phyloP scores from a whole-genome alignment of 2,888 invertebrate genomes.

The Parnassius orleans region DNA sequence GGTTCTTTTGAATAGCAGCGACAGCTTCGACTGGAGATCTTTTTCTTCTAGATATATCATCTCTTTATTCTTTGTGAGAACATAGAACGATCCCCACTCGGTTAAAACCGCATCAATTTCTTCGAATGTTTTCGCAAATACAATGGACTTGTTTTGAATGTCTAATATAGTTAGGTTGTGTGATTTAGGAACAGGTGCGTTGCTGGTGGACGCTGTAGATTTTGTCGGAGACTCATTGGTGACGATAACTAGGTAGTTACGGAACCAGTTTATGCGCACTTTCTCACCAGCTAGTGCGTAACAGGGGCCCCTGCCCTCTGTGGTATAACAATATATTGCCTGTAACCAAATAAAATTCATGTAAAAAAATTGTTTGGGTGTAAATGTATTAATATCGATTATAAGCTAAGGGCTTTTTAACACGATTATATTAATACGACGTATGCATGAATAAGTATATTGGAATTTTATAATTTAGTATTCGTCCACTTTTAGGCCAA shows the following conservation, averaged over 20 bases:
- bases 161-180: conserved; percentile 92
- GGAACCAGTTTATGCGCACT: conserved; percentile 92
- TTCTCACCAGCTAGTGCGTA: conserved; percentile 96
- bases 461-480: too few relatives aligned
- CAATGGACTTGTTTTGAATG: conserved; percentile 96
- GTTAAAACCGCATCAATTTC: conserved; percentile 90
- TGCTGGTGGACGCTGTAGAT: conserved; percentile 50
- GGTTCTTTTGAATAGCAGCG: conserved; percentile 95
- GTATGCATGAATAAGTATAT: too few relatives aligned
- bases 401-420: too few relatives aligned
- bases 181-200: conserved; percentile 47
- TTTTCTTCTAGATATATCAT: conserved; percentile 91
- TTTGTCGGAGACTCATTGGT: conserved; percentile 62
- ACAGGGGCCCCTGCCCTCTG: conserved; percentile 95
- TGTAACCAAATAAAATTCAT: conserved; percentile 52
- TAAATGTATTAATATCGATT: too few relatives aligned
- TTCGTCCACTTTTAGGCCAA: too few relatives aligned
- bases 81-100: conserved; percentile 92
- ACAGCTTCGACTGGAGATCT: conserved; percentile 94
- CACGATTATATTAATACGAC: too few relatives aligned
- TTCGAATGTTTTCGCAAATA: conserved; percentile 89
- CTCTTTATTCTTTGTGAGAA: conserved; percentile 84
- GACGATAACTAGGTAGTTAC: conserved; percentile 92
- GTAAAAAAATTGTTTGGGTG: too few relatives aligned
- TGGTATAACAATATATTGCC: conserved; percentile 98